Evolutionary conservation across 2,888 invertebrate genomes (phyloP).

Genomic region (Lithophane semibrunnea): DNA sequence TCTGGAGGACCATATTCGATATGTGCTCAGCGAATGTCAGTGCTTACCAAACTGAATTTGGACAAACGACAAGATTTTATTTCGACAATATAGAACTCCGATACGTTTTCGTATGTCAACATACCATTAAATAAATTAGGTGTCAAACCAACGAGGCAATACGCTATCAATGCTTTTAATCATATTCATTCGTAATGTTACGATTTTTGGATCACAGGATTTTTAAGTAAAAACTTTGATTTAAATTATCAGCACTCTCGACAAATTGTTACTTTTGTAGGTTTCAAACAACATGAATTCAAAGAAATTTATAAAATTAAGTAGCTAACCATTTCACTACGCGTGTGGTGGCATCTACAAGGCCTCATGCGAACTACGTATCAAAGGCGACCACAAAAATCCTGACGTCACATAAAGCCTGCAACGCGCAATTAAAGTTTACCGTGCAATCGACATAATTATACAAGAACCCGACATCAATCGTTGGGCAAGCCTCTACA

Average conservation of each 20-base stretch:
- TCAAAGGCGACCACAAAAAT: too few species aligned
- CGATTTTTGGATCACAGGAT: not conserved
- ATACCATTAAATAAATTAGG: conserved; percentile 1
- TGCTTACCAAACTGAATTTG: too few species aligned
- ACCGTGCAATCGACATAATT: too few species aligned
- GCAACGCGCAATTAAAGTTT: too few species aligned
- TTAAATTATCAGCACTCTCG: not conserved
- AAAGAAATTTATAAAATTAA: not conserved
- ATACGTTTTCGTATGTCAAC: not conserved
- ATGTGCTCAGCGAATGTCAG: too few species aligned
- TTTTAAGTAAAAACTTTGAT: not conserved
- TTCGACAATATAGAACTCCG: too few species aligned
- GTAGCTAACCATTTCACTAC: not conserved
- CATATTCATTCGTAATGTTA: not conserved
- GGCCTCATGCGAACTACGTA: not conserved
- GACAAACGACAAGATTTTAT: too few species aligned
- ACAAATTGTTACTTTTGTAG: not conserved
- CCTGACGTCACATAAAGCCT: too few species aligned
- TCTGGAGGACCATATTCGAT: too few species aligned
- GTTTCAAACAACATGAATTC: not conserved
- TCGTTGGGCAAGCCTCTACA: too few species aligned
- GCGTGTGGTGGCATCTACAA: not conserved
- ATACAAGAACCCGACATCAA: too few species aligned
- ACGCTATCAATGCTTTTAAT: not conserved
- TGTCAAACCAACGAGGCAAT: conserved; percentile 7